These are phyloP conservation scores for Diacarnus erythraeanus DNA, from an alignment of 37 sponge, comb jelly and placozoan genomes.

Conservation along the genomic window DNA sequence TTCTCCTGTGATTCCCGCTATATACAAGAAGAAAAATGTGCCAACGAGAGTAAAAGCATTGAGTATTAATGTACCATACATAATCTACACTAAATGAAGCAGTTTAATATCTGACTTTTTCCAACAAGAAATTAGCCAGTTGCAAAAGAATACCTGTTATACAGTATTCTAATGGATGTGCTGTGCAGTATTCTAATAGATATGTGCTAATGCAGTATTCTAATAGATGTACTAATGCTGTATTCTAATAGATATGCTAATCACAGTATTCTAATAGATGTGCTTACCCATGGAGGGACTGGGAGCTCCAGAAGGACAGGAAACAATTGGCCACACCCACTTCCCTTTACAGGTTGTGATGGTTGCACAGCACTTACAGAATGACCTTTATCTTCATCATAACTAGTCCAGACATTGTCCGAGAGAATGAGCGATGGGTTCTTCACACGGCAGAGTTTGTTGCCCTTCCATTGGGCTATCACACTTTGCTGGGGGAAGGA, in stretches of 20 bases:
- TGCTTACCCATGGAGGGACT: constrained; percentile 35
- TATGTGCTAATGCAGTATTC: too few relatives aligned
- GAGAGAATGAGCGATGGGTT: background rate
- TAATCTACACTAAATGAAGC: too few relatives aligned
- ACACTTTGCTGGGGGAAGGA: background rate
- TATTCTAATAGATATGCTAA: too few relatives aligned
- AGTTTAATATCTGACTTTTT: too few relatives aligned
- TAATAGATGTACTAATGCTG: too few relatives aligned
- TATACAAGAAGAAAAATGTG: background rate
- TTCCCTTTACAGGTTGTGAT: background rate
- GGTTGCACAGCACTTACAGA: too few relatives aligned
- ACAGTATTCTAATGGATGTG: too few relatives aligned
- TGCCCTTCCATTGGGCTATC: constrained; percentile 8
- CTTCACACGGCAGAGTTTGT: background rate
- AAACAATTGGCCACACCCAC: constrained; percentile 35
- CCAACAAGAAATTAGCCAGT: too few relatives aligned
- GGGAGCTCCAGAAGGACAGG: constrained; percentile 24
- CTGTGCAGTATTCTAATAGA: too few relatives aligned
- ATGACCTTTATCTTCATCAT: background rate
- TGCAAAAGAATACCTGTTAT: too few relatives aligned
- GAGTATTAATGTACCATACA: too few relatives aligned
- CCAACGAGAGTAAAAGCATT: background rate
- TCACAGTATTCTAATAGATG: too few relatives aligned
- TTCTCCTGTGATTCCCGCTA: constrained; percentile 30
- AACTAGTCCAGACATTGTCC: background rate